Conservation (phyloP, 1,140 invertebrate genomes). For the Tetraneura akinire region DNA sequence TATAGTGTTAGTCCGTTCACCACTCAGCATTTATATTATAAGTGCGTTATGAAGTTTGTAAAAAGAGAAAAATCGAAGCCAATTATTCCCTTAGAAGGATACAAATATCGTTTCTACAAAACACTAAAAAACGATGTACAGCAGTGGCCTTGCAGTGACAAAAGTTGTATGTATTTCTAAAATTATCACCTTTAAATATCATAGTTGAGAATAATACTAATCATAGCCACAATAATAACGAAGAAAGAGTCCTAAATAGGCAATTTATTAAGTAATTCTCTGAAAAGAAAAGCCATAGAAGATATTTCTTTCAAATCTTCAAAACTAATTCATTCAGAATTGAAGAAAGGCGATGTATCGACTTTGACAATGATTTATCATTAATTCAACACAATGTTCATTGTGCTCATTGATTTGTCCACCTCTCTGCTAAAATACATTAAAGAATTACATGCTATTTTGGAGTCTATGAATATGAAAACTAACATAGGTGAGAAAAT, state of each 20-base stretch:
- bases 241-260: constrained; percentile 21
- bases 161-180: neutral
- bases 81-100: neutral
- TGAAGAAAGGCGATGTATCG: constrained; percentile 4
- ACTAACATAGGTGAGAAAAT: constrained; percentile 7
- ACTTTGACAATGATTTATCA: constrained; percentile 20
- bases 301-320: constrained; percentile 20
- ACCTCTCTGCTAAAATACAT: too few relatives aligned
- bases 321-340: constrained; percentile 24
- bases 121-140: too few relatives aligned
- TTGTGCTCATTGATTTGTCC: too few relatives aligned
- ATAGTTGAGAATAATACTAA: constrained; percentile 20
- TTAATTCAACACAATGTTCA: too few relatives aligned
- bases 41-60: constrained; percentile 15
- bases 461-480: constrained; percentile 19
- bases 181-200: neutral
- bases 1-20: neutral
- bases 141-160: too few relatives aligned
- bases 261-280: constrained; percentile 21
- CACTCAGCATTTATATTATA: neutral
- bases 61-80: neutral
- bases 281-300: constrained; percentile 30
- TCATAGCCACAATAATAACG: constrained; percentile 7
- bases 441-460: constrained; percentile 20
- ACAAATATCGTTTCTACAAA: too few relatives aligned